Conservation (phyloP, 2,113 vertebrate species). For the rat (Rattus norvegicus) region GRCr8 NC_086022.1:98858501-98859000, state of each 20-base stretch:
- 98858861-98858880: background rate
- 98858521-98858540: no score
- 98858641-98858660: no score
- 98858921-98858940: background rate
- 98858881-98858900: background rate
- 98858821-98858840: background rate
- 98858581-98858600: no score
- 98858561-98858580: no score
- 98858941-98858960: background rate
- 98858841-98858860: background rate
- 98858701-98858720: background rate
- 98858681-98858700: no score
- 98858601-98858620: no score
- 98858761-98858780: background rate
- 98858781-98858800: background rate
- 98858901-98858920: background rate
- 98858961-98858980: background rate
- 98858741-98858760: background rate
- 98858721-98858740: background rate
- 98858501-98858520: no score
- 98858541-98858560: no score
- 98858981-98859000: background rate
- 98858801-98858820: no score
- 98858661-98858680: no score
- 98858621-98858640: no score